Conservation (phyloP, 2,797 vertebrate genomes). For the Lepilemur septentrionalis region DNA sequence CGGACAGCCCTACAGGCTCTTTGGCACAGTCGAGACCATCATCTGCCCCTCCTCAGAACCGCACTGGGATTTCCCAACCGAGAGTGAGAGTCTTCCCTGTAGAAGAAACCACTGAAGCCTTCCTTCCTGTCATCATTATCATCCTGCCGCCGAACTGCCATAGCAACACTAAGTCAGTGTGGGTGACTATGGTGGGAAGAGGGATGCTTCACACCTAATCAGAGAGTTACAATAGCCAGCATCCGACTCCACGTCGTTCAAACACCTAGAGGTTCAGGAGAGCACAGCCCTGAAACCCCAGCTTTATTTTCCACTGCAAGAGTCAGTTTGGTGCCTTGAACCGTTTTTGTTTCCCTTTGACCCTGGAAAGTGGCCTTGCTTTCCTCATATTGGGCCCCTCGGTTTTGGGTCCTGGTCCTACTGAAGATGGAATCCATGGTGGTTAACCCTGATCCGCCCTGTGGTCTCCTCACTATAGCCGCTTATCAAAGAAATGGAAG, state of each 20-base stretch:
- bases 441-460: background rate
- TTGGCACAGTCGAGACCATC: accelerated
- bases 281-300: accelerated
- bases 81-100: background rate
- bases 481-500: slow-evolving; percentile 51
- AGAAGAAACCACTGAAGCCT: background rate
- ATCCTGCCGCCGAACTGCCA: too few relatives aligned
- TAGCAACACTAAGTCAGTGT: background rate
- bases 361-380: background rate
- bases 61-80: background rate
- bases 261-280: background rate
- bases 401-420: background rate
- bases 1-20: accelerated
- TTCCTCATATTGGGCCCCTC: background rate
- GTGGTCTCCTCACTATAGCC: background rate
- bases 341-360: background rate
- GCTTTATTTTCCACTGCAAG: background rate
- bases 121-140: background rate
- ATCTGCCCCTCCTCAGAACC: background rate
- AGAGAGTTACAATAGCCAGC: background rate
- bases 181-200: accelerated
- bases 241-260: background rate
- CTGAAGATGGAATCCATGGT: background rate
- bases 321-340: background rate
- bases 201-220: background rate